Evolutionary conservation across 2,797 vertebrate species (phyloP).

Genomic region (Tapera naevia): DNA sequence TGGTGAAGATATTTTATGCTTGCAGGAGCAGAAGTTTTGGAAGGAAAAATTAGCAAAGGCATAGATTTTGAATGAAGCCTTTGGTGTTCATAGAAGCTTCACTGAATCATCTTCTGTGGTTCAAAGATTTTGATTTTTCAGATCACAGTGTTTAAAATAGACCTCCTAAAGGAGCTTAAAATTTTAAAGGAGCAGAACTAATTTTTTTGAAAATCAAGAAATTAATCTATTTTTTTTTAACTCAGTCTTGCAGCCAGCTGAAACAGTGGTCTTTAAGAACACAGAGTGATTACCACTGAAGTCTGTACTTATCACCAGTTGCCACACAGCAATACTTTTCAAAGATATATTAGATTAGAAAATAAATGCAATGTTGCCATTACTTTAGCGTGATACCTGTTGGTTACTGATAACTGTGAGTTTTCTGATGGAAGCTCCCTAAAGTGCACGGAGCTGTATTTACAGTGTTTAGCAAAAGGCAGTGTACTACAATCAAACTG

Average conservation of each 20-base stretch:
- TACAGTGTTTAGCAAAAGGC: background rate
- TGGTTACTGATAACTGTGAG: background rate
- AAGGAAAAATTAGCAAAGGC: background rate
- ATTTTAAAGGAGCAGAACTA: conserved; percentile 1
- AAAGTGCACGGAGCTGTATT: background rate
- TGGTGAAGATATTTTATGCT: background rate
- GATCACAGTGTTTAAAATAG: conserved; percentile 40
- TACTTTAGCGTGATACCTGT: background rate
- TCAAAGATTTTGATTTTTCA: conserved; percentile 50
- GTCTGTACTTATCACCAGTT: background rate
- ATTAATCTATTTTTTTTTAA: conserved; percentile 11
- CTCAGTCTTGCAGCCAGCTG: conserved; percentile 28
- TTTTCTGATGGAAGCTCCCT: background rate
- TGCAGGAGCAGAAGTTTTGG: background rate
- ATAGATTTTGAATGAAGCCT: background rate
- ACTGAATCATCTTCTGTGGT: background rate
- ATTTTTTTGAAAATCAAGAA: background rate
- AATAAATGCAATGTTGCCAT: background rate
- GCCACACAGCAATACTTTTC: background rate
- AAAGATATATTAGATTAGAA: background rate
- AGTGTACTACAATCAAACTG: background rate
- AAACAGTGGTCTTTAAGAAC: conserved; percentile 39
- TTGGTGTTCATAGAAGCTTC: background rate
- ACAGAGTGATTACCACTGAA: background rate
- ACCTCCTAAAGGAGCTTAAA: conserved; percentile 36